These are phyloP conservation scores for Melanotaenia boesemani DNA, from an alignment of 2,797 vertebrate genomes.

Conservation along the genomic window DNA sequence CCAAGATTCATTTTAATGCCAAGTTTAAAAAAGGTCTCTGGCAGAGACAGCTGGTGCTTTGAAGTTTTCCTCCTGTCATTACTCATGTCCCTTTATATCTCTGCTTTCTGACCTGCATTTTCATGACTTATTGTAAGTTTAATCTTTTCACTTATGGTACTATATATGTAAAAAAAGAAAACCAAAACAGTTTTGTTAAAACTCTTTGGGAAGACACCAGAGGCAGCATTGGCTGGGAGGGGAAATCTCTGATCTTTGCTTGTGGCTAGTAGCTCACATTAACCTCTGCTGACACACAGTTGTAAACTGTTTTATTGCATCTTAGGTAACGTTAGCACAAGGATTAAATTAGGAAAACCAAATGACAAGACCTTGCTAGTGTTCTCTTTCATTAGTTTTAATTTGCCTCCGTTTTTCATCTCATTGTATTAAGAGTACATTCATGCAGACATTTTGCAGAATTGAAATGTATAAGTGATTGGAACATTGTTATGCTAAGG, in stretches of 20 bases:
- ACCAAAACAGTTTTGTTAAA: background rate
- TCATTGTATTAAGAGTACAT: background rate
- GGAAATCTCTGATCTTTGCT: too few species aligned
- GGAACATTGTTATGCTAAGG: background rate
- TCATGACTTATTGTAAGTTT: background rate
- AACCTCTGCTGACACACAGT: background rate
- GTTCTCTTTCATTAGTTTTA: background rate
- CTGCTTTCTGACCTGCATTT: background rate
- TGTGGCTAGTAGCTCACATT: too few species aligned
- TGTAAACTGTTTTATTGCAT: background rate
- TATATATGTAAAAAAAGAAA: background rate
- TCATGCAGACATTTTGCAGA: constrained; percentile 7
- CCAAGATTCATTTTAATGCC: background rate
- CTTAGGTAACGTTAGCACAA: background rate
- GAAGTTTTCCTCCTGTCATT: background rate
- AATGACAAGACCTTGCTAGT: background rate
- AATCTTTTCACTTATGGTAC: background rate
- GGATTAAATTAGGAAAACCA: background rate
- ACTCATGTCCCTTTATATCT: background rate
- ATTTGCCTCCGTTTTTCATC: background rate
- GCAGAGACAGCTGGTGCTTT: background rate
- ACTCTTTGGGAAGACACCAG: background rate
- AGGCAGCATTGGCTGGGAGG: background rate
- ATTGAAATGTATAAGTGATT: background rate
- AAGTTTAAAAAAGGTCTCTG: background rate